These are phyloP conservation scores for Enteromius radiatus DNA, from an alignment of 2,797 vertebrate genomes.

Conservation along the genomic window DNA sequence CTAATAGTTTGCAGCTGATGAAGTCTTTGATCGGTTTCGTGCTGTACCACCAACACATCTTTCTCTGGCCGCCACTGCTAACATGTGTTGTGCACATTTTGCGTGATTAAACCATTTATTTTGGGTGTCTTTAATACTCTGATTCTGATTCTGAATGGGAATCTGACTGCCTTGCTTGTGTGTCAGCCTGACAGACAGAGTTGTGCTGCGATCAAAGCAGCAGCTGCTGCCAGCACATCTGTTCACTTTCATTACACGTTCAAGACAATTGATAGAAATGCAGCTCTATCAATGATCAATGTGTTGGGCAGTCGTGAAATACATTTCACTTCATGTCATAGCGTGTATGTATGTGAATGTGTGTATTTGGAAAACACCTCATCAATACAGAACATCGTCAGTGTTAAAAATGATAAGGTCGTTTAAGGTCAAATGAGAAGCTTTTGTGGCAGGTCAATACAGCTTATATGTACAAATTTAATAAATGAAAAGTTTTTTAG, in stretches of 20 bases:
- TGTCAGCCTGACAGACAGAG: background rate
- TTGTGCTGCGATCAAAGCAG: conserved; percentile 11
- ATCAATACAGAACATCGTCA: background rate
- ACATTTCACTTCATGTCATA: too few species aligned
- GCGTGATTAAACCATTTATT: background rate
- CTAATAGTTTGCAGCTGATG: conserved; percentile 30
- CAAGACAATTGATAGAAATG: background rate
- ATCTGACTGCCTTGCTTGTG: background rate
- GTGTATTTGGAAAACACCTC: too few species aligned
- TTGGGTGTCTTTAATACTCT: background rate
- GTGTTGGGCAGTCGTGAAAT: too few species aligned
- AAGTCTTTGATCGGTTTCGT: conserved; percentile 38
- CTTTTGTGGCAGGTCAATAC: background rate
- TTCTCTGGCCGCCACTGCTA: background rate
- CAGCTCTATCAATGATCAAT: background rate
- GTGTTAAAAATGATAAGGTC: background rate
- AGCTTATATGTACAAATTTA: background rate
- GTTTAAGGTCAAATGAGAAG: background rate
- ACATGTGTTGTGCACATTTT: conserved; percentile 38
- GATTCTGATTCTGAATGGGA: conserved; percentile 1
- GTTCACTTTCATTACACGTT: conserved; percentile 16
- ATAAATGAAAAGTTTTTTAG: background rate
- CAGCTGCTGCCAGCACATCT: background rate
- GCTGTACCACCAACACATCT: conserved; percentile 27
- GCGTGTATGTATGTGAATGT: too few species aligned